Evolutionary conservation across 2,113 vertebrate species (phyloP).

Genomic region (Platichthys flesus): DNA sequence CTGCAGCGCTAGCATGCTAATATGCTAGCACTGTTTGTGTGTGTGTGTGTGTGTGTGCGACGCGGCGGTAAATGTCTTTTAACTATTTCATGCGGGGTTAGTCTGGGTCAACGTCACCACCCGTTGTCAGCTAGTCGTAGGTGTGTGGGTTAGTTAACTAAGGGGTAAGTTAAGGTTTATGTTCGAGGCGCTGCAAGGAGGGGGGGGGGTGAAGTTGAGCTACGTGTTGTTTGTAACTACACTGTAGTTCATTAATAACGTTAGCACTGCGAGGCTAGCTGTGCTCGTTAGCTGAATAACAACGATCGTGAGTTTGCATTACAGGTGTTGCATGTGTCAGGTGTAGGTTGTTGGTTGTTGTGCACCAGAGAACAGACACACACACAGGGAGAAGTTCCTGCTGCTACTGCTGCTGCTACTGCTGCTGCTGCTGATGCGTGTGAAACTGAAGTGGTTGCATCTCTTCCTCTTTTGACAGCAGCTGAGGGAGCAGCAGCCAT

Average conservation of each 20-base stretch:
- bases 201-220: slow-evolving; percentile 13
- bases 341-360: background rate
- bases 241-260: slow-evolving; percentile 27
- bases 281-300: background rate
- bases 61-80: slow-evolving; percentile 42
- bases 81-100: slow-evolving; percentile 41
- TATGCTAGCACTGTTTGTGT: slow-evolving; percentile 41
- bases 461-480: slow-evolving; percentile 55
- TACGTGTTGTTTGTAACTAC: slow-evolving; percentile 29
- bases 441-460: background rate
- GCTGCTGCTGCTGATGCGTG: background rate
- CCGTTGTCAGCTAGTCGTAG: background rate
- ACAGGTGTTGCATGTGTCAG: background rate
- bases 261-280: slow-evolving; percentile 41
- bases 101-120: background rate
- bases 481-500: slow-evolving; percentile 50
- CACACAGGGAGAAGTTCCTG: background rate
- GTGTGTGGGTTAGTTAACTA: background rate
- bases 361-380: background rate
- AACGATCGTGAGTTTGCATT: background rate
- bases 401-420: background rate
- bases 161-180: background rate
- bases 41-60: slow-evolving; percentile 23
- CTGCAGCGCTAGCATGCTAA: slow-evolving; percentile 55
- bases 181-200: background rate